Evolutionary conservation across 2,113 vertebrate genomes (phyloP).

Genomic region (Machaerirhynchus nigripectus): DNA sequence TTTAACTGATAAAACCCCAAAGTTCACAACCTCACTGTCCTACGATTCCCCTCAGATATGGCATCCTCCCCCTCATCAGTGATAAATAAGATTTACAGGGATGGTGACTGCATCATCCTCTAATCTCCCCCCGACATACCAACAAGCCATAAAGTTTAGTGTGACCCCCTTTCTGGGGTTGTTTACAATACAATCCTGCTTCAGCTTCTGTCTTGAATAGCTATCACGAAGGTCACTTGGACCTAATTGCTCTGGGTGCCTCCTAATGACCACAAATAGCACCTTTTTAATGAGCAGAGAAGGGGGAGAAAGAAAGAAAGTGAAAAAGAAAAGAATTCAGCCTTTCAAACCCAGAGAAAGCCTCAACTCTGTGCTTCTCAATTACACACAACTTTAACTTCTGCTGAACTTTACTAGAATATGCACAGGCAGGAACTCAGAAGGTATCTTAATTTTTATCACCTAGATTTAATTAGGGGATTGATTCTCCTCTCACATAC

Average conservation of each 20-base stretch:
- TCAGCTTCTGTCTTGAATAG: constrained; percentile 83
- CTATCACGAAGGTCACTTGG: constrained; percentile 76
- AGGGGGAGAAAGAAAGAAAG: constrained; percentile 12
- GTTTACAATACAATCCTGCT: constrained; percentile 71
- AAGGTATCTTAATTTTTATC: neutral
- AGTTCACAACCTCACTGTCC: constrained; percentile 61
- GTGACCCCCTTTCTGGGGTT: constrained; percentile 60
- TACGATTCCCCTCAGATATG: constrained; percentile 41
- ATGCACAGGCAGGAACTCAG: neutral
- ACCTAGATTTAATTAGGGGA: neutral
- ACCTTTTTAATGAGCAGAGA: constrained; percentile 60
- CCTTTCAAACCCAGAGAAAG: constrained; percentile 47
- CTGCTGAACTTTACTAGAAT: neutral
- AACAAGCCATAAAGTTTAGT: constrained; percentile 69
- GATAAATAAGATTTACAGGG: constrained; percentile 60
- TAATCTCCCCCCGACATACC: constrained; percentile 48
- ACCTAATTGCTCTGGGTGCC: constrained; percentile 78
- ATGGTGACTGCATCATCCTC: constrained; percentile 46
- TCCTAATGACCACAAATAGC: constrained; percentile 76
- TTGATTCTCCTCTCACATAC: neutral
- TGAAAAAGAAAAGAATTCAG: constrained; percentile 23
- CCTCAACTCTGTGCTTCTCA: neutral
- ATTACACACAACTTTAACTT: neutral
- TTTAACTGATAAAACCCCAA: constrained; percentile 20
- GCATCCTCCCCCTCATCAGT: neutral